phyloP scores from a whole-genome alignment of 92 coral and sea anemone species.

The Isaurus tuberculatus region DNA sequence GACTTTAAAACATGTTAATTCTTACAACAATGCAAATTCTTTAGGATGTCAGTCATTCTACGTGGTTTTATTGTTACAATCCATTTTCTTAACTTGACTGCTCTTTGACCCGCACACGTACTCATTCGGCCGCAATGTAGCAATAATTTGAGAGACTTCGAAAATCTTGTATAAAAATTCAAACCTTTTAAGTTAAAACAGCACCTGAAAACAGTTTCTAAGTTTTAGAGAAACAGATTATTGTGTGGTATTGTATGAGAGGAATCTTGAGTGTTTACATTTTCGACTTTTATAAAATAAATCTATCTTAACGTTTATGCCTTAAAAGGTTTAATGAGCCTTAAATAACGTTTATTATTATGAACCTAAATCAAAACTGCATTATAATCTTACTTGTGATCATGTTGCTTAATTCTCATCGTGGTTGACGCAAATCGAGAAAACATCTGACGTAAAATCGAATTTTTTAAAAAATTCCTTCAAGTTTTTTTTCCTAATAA shows the following conservation, averaged over 20 bases:
- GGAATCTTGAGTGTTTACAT: no score
- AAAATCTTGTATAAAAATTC: no score
- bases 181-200: no score
- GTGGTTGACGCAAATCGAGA: neutral
- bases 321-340: neutral
- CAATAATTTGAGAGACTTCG: no score
- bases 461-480: neutral
- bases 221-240: no score
- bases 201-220: no score
- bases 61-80: neutral
- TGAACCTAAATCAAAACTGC: neutral
- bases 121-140: neutral
- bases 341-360: neutral
- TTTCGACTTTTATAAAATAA: no score
- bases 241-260: no score
- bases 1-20: no score
- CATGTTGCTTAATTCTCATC: neutral
- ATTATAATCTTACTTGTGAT: neutral
- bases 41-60: neutral
- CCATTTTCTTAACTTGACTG: no score
- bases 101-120: neutral
- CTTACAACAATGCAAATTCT: no score
- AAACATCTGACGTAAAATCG: neutral
- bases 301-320: neutral
- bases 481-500: neutral